Percentiles rank a stretch among this genome's conserved stretches.
Evolutionary conservation across 1,140 invertebrate genomes (phyloP).

Genomic region (Drosophila littoralis): DNA sequence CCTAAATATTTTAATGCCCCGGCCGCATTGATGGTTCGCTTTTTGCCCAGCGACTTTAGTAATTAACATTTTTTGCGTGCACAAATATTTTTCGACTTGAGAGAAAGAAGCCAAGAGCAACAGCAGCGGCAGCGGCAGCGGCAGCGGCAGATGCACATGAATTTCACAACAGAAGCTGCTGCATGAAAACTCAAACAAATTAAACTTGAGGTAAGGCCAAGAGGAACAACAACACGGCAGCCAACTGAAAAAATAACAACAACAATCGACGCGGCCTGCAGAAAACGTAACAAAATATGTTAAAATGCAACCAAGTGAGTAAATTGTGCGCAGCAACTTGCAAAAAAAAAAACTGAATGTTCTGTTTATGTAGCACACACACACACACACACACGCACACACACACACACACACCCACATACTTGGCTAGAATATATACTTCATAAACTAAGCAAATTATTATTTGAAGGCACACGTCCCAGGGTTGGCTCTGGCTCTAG

Average conservation of each 20-base stretch:
- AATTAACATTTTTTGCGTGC: slow-evolving; percentile 83
- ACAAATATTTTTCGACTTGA: slow-evolving; percentile 80
- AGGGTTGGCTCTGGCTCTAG: slow-evolving; percentile 51
- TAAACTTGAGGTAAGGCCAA: slow-evolving; percentile 69
- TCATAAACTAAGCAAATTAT: slow-evolving; percentile 83
- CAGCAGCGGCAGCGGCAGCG: slow-evolving; percentile 57
- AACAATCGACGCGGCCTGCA: slow-evolving; percentile 62
- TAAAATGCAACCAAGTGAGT: slow-evolving; percentile 80
- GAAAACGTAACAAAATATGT: slow-evolving; percentile 82
- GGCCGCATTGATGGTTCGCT: slow-evolving; percentile 76
- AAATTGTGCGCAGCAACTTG: slow-evolving; percentile 73
- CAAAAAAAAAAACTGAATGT: slow-evolving; percentile 48
- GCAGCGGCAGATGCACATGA: slow-evolving; percentile 63
- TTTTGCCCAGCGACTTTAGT: slow-evolving; percentile 57
- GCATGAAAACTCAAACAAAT: slow-evolving; percentile 76
- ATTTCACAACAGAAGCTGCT: slow-evolving; percentile 70
- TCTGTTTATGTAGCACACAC: slow-evolving; percentile 73
- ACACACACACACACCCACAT: slow-evolving; percentile 24
- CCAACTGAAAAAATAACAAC: slow-evolving; percentile 75
- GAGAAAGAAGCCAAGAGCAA: slow-evolving; percentile 54
- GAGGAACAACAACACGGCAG: slow-evolving; percentile 60
- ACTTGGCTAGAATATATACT: slow-evolving; percentile 45
- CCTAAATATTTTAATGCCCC: slow-evolving; percentile 81
- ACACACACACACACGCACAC: slow-evolving; percentile 46
- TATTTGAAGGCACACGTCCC: slow-evolving; percentile 74